These are phyloP conservation scores for Brachyhypopomus gauderio DNA, from an alignment of 2,113 vertebrate species.

Conservation along the genomic window DNA sequence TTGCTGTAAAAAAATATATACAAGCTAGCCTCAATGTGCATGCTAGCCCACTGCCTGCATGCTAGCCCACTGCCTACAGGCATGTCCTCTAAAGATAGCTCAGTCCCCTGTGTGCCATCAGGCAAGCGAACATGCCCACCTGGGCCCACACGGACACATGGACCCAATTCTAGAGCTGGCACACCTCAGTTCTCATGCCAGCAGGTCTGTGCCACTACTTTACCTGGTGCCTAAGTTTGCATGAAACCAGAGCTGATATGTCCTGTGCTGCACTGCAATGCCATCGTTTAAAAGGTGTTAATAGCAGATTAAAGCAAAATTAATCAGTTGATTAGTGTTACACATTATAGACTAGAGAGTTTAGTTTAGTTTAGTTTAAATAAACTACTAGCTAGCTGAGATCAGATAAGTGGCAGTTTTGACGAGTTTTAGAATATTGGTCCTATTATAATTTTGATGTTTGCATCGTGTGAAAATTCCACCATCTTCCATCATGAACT, in stretches of 20 bases:
- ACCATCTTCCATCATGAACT: too few relatives aligned
- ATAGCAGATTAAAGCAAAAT: not conserved
- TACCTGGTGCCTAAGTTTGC: not conserved
- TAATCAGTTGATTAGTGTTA: not conserved
- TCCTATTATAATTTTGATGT: too few relatives aligned
- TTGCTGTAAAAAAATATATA: too few relatives aligned
- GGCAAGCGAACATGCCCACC: not conserved
- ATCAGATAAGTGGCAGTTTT: too few relatives aligned
- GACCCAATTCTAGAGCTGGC: conserved; percentile 8
- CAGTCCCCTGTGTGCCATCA: not conserved
- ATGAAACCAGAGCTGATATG: not conserved
- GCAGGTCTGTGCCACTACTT: not conserved
- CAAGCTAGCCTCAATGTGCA: not conserved
- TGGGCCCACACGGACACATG: conserved; percentile 22
- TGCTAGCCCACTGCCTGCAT: not conserved
- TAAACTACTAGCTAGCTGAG: too few relatives aligned
- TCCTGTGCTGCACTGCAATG: not conserved
- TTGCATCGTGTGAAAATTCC: too few relatives aligned
- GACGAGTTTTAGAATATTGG: too few relatives aligned
- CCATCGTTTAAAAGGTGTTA: not conserved
- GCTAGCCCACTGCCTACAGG: not conserved
- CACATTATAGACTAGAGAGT: too few relatives aligned
- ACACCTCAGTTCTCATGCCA: conserved; percentile 4
- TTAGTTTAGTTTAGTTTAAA: too few relatives aligned
- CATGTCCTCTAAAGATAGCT: not conserved